Evolutionary conservation across 2,888 invertebrate genomes (phyloP).

Genomic region (Anaspis maculata): DNA sequence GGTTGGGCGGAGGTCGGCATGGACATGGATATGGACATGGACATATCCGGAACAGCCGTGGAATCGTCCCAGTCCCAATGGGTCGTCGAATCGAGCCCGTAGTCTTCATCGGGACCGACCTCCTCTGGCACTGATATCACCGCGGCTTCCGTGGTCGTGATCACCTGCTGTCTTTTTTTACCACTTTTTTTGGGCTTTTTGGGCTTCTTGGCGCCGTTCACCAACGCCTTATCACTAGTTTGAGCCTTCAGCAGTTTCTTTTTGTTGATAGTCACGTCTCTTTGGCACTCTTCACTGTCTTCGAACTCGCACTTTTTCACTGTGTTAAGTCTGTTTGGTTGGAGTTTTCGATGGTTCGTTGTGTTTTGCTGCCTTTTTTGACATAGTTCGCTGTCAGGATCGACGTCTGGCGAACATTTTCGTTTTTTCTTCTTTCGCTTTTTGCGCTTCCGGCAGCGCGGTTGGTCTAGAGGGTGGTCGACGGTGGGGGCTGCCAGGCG

Average conservation of each 20-base stretch:
- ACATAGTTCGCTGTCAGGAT: conserved; percentile 23
- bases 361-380: conserved; percentile 28
- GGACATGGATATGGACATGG: conserved; percentile 22
- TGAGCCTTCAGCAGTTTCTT: conserved; percentile 43
- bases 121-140: conserved; percentile 45
- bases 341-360: conserved; percentile 41
- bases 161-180: conserved; percentile 47
- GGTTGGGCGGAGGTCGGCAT: conserved; percentile 25
- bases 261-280: conserved; percentile 37
- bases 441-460: conserved; percentile 45
- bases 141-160: conserved; percentile 41
- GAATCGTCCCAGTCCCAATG: conserved; percentile 40
- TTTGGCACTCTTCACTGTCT: conserved; percentile 41
- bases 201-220: conserved; percentile 45
- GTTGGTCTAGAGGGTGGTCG: conserved; percentile 36
- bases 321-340: conserved; percentile 40
- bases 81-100: conserved; percentile 38
- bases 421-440: conserved; percentile 46
- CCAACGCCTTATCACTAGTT: conserved; percentile 31
- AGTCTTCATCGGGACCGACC: conserved; percentile 40
- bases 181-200: conserved; percentile 40
- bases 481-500: conserved; percentile 22
- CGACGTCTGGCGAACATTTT: conserved; percentile 33
- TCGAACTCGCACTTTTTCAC: conserved; percentile 29
- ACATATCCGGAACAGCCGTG: conserved; percentile 31